Evolutionary conservation across 2,797 vertebrate genomes (phyloP), one percentile per base, ranked within the genome.

Genomic region (Periparus ater): DNA sequence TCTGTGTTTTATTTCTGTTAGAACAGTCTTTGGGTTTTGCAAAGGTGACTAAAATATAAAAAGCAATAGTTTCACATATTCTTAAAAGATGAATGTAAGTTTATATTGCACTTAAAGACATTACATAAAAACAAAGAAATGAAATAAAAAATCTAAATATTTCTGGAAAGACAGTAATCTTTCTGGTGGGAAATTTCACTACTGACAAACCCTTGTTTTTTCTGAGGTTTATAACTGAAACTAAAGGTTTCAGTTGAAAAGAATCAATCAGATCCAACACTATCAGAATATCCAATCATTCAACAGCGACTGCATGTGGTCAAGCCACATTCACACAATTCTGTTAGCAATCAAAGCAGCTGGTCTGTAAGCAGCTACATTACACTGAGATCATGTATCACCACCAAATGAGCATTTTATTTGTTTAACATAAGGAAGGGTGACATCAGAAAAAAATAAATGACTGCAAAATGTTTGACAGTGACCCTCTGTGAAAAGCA

Each of bases 381-480:
- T 88, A n/a, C 26, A 26, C 45, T 89, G 78, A 80, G 45, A 53
- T 71, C 15, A 23, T 32, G 11, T 54, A 67, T 61, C 50, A 40
- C 19, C 50, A 88, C 16, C 68, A 73, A 88, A 88, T 32, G 62
- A 73, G 10, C 10, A 60, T 88, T 88, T 85, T 83, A 68, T 58
- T 86, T 42, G 34, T 72, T 88, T 83, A 77, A 55, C 65, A 36
- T 55, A 66, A 68, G 65, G 42, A 88, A 58, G 5, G 3, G 7
- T 47, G 72, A 36, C 42, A 54, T 83, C n/a, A 77, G 26, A 11
- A 44, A 67, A 77, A 75, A 67, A 70, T 18, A 75, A 86, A 62
- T 27, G 17, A 17, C 44, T 73, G 26, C 2, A 32, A 73, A 88
- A 70, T 55, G 8, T 60, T 85, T 90, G 42, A 74, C 62, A 71